A percentile compares a stretch with the other conserved stretches of the same genome.
phyloP scores from a whole-genome alignment of 2,113 vertebrate genomes.

The Aegithalos caudatus region DNA sequence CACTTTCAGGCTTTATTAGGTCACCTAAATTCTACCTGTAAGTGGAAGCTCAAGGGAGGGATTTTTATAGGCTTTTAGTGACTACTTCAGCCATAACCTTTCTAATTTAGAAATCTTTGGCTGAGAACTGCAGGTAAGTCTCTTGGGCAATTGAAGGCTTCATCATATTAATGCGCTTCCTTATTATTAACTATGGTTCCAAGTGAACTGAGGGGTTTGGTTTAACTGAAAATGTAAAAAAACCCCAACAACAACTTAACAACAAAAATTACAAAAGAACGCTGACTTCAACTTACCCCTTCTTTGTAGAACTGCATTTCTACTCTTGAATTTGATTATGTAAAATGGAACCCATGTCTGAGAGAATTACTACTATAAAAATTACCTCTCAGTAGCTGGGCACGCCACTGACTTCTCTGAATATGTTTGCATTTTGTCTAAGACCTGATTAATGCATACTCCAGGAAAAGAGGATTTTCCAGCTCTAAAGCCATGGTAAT shows the following conservation, averaged over 20 bases:
- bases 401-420: not conserved
- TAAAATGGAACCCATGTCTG: not conserved
- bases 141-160: not conserved
- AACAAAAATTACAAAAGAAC: not conserved
- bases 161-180: not conserved
- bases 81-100: not conserved
- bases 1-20: constrained; percentile 43
- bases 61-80: not conserved
- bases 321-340: not conserved
- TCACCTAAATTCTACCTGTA: constrained; percentile 37
- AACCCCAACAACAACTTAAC: not conserved
- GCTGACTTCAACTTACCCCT: not conserved
- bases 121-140: not conserved
- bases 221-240: not conserved
- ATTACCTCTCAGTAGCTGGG: not conserved
- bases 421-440: not conserved
- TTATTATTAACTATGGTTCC: not conserved
- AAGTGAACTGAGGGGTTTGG: not conserved
- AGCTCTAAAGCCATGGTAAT: not conserved
- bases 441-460: not conserved
- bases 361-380: not conserved
- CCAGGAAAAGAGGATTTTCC: not conserved
- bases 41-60: not conserved
- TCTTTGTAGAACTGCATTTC: not conserved
- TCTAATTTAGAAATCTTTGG: not conserved